Base-by-base conservation (phyloP, 2,113 vertebrate species). In the Elachura formosa region DNA sequence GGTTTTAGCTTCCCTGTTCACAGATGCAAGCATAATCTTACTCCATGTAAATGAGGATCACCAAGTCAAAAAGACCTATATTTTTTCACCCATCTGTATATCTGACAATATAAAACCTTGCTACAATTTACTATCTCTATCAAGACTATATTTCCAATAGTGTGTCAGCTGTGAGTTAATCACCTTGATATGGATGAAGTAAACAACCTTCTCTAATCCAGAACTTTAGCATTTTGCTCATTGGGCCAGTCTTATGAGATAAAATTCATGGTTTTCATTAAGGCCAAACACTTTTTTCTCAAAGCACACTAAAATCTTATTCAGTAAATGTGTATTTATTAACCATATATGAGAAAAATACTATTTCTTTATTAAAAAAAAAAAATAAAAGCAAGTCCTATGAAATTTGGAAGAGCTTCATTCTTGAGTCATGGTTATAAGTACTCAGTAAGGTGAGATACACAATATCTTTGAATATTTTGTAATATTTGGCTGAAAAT, bases 91-190 rank as follows among this genome's bases (percentile, higher is more conserved):
- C 68, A 64, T 20, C 7, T 88, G 26, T 87, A 46, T 51, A 54
- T 49, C n/a, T 77, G 79, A 67, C 83, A 89, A 43, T 46, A 64
- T 62, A 93, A 94, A 92, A 58, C 11, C 58, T 41, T 89, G 49
- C 40, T 95, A 89, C 95, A 94, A 96, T 74, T 71, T 95, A 72
- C 63, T 68, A 58, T 24, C 9, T 79, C 31, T 89, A 33, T 93
- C 95, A 95, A 95, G 10, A 68, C 56, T 52, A 61, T 69, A 90
- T 85, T 87, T 41, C 34, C 83, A 55, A 24, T 41, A 87, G 24
- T 31, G 24, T 94, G 28, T 81, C 72, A 95, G 18, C 67, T 91
- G 38, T 25, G 12, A 87, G 67, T 72, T 96, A 93, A 46, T 71
- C n/a, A 94, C 61, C 49, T 86, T 84, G 38, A 71, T 92, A 64